A percentile compares a stretch with the other conserved stretches of the same genome.
These are phyloP conservation scores for Aporophyla lueneburgensis DNA, from an alignment of 2,888 invertebrate species.

Conservation along the genomic window DNA sequence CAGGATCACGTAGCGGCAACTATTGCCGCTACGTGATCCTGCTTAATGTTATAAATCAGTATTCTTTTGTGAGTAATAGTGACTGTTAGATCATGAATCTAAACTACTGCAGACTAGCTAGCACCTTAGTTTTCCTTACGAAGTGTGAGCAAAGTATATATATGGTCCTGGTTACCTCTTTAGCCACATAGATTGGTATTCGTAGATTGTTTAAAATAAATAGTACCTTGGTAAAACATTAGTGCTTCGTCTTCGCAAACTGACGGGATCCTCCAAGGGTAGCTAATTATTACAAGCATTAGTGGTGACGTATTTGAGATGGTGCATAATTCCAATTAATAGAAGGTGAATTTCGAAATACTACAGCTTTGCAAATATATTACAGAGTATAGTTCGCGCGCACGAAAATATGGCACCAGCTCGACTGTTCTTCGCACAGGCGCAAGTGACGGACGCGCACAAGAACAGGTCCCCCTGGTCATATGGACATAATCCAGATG, in stretches of 20 bases:
- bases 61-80: neutral
- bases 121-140: neutral
- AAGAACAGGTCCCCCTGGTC: constrained; percentile 96
- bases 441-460: constrained; percentile 92
- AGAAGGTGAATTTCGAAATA: neutral
- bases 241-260: neutral
- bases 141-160: neutral
- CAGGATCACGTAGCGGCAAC: too few relatives aligned
- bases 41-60: neutral
- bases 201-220: neutral
- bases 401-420: constrained; percentile 89
- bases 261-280: neutral
- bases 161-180: neutral
- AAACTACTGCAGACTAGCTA: neutral
- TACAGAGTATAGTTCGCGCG: constrained; percentile 86
- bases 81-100: neutral
- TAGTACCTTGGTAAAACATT: neutral
- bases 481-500: constrained; percentile 93
- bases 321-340: neutral
- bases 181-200: neutral
- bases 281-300: neutral
- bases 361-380: constrained; percentile 33
- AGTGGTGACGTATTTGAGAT: neutral
- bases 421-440: constrained; percentile 91
- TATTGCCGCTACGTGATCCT: neutral